Base-by-base conservation (phyloP, 2,113 vertebrate species). In the Dermatemys mawii region DNA sequence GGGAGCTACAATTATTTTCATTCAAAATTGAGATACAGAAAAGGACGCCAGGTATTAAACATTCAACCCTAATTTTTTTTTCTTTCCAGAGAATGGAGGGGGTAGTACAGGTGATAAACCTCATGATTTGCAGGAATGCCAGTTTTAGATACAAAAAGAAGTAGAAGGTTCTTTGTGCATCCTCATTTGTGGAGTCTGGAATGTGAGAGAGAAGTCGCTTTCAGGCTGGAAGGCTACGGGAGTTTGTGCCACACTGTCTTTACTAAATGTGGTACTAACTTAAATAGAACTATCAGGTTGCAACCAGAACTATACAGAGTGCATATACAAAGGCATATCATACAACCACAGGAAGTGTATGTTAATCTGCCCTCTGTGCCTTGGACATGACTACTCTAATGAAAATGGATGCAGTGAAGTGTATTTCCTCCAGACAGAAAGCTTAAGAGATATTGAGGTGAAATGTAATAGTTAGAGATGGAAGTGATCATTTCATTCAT, bases 401-500 rank as follows among this genome's bases (percentile, higher is more conserved):
- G 85, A 70, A 95, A 83, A 93, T 92, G 0, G 8, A 81, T 82
- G 27, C 70, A 27, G 41, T 17, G 46, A 53, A 94, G 9, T 57
- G 53, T 29, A 7, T 35, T 27, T 38, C 86, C 80, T 60, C 17
- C 1, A 4, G 75, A 80, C 48, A 92, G 84, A 83, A 85, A 89
- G 50, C 78, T 54, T 22, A 83, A 82, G 60, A 90, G 90, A 49
- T 83, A 85, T 2, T 81, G 90, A 92, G 95, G 92, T 90, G 19
- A 95, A 89, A 73, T 32, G 54, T n/a, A 89, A 21, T 29, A 63
- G 29, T 63, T 63, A 53, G 93, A 89, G 93, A 90, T 78, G 60
- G 94, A 96, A 92, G 51, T 91, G 88, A 95, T 95, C 92, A 97
- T 88, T 60, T 11, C 67, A 70, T 81, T 97, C 94, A 93, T 95